Base-by-base conservation (phyloP, 2,888 invertebrate species). In the Tachina lurida region DNA sequence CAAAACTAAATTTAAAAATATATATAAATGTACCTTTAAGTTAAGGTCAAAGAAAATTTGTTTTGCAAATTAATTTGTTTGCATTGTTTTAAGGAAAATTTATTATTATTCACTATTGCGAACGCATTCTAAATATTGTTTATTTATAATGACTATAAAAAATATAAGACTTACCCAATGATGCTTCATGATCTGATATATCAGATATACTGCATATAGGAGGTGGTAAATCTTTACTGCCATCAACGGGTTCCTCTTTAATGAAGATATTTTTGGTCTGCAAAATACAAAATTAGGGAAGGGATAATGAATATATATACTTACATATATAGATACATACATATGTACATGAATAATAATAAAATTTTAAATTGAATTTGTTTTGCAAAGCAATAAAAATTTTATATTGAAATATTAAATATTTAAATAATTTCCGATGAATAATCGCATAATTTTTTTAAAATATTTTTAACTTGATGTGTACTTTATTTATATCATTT, bases 121-220 rank as follows among this genome's bases (percentile, higher is more conserved):
- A 31, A 58, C 15, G 31, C 13, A 5, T 54, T 10, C 17, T 9
- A 60, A 41, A n/a, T 17, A 60, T 17, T 15, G 3, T 15, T 58
- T 31, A 31, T 31, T 15, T 31, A 58, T 31, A 31, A 58, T 8
- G 22, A 62, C 2, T 43, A 19, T 17, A 60, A 41, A 41, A 49
- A 2, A 15, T 1, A 52, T 0, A 10, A 67, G 39, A 96, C 97
- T 96, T 93, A 97, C 97, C 97, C 91, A 97, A 93, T 83, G 97
- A 97, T 85, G 96, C 96, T 93, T 97, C 98, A 82, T 96, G 96
- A 93, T 98, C 98, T 73, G 97, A 97, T 73, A 98, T 95, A 93
- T 98, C 98, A 89, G 97, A 97, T 89, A 98, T 95, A 70, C 97
- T 97, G 58, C 97, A 97, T 89, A 98, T 97, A 93, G 97, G 97